Evolutionary conservation across 2,797 vertebrate genomes (phyloP).

Genomic region (Champsocephalus esox): DNA sequence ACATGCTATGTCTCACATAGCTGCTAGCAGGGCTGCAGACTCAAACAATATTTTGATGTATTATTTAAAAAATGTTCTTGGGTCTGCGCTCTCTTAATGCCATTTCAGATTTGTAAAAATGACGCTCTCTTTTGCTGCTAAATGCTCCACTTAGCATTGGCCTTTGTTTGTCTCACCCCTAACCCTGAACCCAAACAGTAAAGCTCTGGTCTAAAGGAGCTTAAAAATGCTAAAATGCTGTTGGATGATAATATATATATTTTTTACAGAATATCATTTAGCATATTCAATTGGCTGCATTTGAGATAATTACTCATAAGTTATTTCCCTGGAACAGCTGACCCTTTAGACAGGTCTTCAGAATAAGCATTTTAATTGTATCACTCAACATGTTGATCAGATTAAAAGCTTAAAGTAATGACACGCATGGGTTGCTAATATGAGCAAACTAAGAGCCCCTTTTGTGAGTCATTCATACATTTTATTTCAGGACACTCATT

Average conservation of each 20-base stretch:
- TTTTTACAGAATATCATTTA: too few relatives aligned
- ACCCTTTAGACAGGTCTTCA: conserved; percentile 10
- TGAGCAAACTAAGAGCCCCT: conserved; percentile 26
- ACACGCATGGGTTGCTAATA: conserved; percentile 29
- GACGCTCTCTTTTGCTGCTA: neutral
- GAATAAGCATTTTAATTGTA: conserved; percentile 26
- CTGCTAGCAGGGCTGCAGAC: neutral
- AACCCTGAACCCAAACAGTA: neutral
- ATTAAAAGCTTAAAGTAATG: conserved; percentile 56
- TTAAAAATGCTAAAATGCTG: neutral
- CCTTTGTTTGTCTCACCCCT: neutral
- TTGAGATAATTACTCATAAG: neutral
- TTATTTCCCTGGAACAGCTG: neutral
- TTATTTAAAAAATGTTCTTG: too few relatives aligned
- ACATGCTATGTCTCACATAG: too few relatives aligned
- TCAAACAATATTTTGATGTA: neutral
- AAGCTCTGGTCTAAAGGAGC: neutral
- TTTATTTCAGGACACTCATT: conserved; percentile 28
- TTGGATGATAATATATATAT: too few relatives aligned
- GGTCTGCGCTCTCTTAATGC: too few relatives aligned
- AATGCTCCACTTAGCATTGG: neutral
- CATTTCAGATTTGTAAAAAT: neutral
- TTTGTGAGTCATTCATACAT: conserved; percentile 47
- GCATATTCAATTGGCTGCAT: neutral
- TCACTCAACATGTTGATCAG: conserved; percentile 41